A percentile compares a stretch with the other conserved stretches of the same genome.
Evolutionary conservation across 92 coral and sea anemone genomes (phyloP).

Genomic region (Pocillopora meandrina): DNA sequence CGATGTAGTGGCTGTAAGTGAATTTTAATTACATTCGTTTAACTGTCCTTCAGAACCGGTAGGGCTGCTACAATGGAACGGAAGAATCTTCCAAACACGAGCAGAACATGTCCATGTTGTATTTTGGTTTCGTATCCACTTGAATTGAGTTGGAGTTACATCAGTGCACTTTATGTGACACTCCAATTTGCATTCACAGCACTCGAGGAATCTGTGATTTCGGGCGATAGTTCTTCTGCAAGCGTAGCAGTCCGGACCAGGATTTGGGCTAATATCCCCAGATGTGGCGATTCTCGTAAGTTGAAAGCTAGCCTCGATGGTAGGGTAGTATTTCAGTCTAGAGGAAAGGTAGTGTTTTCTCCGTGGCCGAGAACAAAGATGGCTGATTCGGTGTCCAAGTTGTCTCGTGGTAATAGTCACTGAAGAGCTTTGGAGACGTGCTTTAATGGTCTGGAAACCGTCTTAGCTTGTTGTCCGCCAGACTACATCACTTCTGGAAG

Average conservation of each 20-base stretch:
- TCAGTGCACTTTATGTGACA: no score
- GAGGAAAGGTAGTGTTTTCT: background rate
- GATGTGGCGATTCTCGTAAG: slow-evolving; percentile 27
- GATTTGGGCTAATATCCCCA: slow-evolving; percentile 33
- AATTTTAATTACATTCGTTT: no score
- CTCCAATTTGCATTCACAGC: background rate
- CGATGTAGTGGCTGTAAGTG: background rate
- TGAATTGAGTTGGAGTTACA: no score
- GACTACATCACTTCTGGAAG: background rate
- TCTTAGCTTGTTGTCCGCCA: background rate
- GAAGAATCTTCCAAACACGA: slow-evolving; percentile 14
- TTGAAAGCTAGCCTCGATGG: slow-evolving; percentile 29
- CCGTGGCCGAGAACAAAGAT: background rate
- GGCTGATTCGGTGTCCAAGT: background rate
- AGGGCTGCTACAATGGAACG: background rate
- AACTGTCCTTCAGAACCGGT: background rate
- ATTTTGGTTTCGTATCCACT: slow-evolving; percentile 18
- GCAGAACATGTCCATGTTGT: background rate
- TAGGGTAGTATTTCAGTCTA: slow-evolving; percentile 22
- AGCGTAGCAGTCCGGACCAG: slow-evolving; percentile 29
- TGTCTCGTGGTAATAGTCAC: background rate
- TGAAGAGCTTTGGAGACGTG: background rate
- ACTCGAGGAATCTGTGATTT: slow-evolving; percentile 36
- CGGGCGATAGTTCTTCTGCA: slow-evolving; percentile 39
- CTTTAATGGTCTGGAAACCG: background rate